phyloP scores from a whole-genome alignment of 2,797 vertebrate genomes.

The Ctenopoma multispine region DNA sequence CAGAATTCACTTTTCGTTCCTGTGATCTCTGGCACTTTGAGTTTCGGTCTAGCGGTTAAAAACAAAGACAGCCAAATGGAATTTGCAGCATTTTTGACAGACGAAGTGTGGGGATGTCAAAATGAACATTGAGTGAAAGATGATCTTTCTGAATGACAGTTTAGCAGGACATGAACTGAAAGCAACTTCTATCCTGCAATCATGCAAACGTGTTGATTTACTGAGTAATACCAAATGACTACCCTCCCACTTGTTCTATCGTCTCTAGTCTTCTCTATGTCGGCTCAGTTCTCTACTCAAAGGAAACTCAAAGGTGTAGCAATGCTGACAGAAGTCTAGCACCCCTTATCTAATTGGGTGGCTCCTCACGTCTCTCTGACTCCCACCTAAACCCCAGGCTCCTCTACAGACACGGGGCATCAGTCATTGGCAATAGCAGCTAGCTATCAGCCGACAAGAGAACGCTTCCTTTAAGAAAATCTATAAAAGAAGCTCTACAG shows the following conservation, averaged over 20 bases:
- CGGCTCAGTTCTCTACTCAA: not conserved
- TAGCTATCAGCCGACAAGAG: slow-evolving; percentile 5
- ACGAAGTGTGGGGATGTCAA: not conserved
- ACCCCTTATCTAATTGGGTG: slow-evolving; percentile 10
- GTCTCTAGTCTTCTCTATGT: not conserved
- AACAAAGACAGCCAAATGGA: not conserved
- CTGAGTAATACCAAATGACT: not conserved
- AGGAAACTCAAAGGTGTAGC: slow-evolving; percentile 1
- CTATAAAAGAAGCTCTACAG: slow-evolving; percentile 14
- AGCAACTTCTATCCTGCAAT: not conserved
- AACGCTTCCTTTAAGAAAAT: slow-evolving; percentile 20
- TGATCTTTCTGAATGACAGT: not conserved
- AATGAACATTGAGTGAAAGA: not conserved
- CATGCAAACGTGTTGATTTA: not conserved
- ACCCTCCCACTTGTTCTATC: not conserved
- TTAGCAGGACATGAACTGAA: not conserved
- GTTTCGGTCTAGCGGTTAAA: not conserved
- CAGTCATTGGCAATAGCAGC: slow-evolving; percentile 39
- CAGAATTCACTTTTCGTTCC: slow-evolving; percentile 1
- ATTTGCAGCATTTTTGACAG: not conserved
- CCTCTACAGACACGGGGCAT: slow-evolving; percentile 37
- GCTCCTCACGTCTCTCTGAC: slow-evolving; percentile 41
- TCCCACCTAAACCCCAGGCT: slow-evolving; percentile 36
- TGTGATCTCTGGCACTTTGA: slow-evolving; percentile 2
- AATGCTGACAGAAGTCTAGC: not conserved